These are phyloP conservation scores for Agrotis puta DNA, from an alignment of 2,888 invertebrate species.

Conservation along the genomic window DNA sequence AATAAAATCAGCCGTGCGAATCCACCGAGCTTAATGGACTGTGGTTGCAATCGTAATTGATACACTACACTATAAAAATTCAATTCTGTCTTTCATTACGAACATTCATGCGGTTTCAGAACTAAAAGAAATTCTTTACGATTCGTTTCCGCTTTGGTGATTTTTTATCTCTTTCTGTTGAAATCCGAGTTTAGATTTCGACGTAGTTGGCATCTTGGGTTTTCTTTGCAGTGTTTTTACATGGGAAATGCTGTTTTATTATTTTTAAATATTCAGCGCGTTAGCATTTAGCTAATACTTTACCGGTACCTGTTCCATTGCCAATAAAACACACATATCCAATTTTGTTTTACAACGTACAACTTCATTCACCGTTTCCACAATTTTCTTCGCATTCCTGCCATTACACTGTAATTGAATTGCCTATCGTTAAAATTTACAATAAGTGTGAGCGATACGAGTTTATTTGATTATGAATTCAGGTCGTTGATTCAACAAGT, in stretches of 20 bases:
- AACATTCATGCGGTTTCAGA: conserved; percentile 51
- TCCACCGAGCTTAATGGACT: conserved; percentile 73
- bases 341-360: conserved; percentile 15
- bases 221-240: background rate
- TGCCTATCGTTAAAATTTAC: conserved; percentile 18
- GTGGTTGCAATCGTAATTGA: conserved; percentile 60
- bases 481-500: conserved; percentile 42
- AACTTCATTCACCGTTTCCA: conserved; percentile 44
- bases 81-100: conserved; percentile 62
- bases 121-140: conserved; percentile 54
- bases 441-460: conserved; percentile 23
- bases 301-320: background rate
- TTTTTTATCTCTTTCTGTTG: conserved; percentile 33
- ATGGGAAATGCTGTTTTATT: background rate
- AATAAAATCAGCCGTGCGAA: conserved; percentile 76
- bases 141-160: conserved; percentile 53
- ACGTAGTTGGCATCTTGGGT: background rate
- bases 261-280: background rate
- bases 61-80: conserved; percentile 63
- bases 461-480: conserved; percentile 38
- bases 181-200: conserved; percentile 32
- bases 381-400: conserved; percentile 38
- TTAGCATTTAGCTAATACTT: background rate
- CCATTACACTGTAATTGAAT: conserved; percentile 28
- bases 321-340: conserved; percentile 17